Evolutionary conservation across 2,797 vertebrate species (phyloP).

Genomic region (Myotis myotis): DNA sequence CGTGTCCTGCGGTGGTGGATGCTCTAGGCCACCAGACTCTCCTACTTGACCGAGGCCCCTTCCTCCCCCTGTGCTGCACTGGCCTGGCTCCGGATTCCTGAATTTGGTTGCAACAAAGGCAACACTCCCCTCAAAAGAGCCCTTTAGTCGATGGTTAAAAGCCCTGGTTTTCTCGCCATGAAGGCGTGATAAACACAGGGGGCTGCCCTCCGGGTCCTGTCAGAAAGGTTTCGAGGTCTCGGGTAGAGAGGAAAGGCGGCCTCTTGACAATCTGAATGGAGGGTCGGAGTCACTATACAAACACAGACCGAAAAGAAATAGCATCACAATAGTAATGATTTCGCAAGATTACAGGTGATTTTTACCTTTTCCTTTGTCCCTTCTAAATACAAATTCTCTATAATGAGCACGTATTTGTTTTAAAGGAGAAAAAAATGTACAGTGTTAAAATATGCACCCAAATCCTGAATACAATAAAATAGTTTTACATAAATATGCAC

Average conservation of each 20-base stretch:
- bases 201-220: not conserved
- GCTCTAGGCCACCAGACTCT: not conserved
- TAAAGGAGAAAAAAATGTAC: not conserved
- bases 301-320: not conserved
- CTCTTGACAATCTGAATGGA: not conserved
- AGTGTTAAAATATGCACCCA: not conserved
- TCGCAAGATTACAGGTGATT: not conserved
- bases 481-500: not conserved
- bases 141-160: not conserved
- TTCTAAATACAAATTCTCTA: slow-evolving; percentile 11
- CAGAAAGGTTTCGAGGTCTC: not conserved
- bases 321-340: not conserved
- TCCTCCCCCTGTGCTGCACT: not conserved
- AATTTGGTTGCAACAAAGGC: not conserved
- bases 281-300: not conserved
- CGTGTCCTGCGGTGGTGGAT: not conserved
- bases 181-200: not conserved
- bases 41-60: accelerated
- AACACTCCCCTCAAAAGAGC: not conserved
- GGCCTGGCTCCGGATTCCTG: not conserved
- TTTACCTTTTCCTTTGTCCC: slow-evolving; percentile 1
- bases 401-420: not conserved
- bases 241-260: not conserved
- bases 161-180: not conserved
- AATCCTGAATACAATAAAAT: not conserved